Conservation (phyloP, 1,140 invertebrate genomes). For the Zaprionus taronus region DNA sequence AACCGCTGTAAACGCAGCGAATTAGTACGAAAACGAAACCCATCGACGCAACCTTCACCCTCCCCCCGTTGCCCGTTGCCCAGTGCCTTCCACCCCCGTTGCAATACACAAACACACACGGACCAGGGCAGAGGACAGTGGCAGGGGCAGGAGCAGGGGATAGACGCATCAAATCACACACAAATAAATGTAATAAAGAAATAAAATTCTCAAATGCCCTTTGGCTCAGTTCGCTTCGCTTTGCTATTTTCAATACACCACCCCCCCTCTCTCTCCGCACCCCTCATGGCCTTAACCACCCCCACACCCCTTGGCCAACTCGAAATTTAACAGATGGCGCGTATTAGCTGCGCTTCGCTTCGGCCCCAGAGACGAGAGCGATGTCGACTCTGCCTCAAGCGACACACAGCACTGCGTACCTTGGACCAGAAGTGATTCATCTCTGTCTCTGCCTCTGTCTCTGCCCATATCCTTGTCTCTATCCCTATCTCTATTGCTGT, state of each 20-base stretch:
- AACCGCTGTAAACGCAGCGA: slow-evolving; percentile 69
- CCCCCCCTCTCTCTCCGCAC: too few species aligned
- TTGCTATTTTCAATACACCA: slow-evolving; percentile 15
- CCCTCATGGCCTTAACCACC: not conserved
- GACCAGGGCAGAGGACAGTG: not conserved
- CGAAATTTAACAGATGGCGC: slow-evolving; percentile 82
- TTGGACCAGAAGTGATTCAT: slow-evolving; percentile 29
- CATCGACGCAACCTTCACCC: not conserved
- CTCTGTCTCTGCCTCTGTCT: slow-evolving; percentile 7
- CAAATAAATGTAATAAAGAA: slow-evolving; percentile 80
- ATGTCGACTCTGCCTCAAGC: not conserved
- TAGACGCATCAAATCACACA: slow-evolving; percentile 57
- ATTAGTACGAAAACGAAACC: slow-evolving; percentile 48
- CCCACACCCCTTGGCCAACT: slow-evolving; percentile 14
- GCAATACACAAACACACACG: slow-evolving; percentile 4
- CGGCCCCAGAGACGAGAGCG: slow-evolving; percentile 64
- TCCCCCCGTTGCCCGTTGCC: not conserved
- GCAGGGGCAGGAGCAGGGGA: slow-evolving; percentile 11
- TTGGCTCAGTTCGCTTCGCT: slow-evolving; percentile 39
- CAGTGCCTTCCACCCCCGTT: slow-evolving; percentile 27
- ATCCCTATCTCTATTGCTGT: slow-evolving; percentile 12
- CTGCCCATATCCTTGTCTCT: not conserved
- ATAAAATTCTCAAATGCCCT: slow-evolving; percentile 63
- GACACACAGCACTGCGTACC: not conserved
- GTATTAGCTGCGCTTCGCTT: slow-evolving; percentile 78